Evolutionary conservation across 2,888 invertebrate genomes (phyloP).

Genomic region (Lycophotia porphyrea): DNA sequence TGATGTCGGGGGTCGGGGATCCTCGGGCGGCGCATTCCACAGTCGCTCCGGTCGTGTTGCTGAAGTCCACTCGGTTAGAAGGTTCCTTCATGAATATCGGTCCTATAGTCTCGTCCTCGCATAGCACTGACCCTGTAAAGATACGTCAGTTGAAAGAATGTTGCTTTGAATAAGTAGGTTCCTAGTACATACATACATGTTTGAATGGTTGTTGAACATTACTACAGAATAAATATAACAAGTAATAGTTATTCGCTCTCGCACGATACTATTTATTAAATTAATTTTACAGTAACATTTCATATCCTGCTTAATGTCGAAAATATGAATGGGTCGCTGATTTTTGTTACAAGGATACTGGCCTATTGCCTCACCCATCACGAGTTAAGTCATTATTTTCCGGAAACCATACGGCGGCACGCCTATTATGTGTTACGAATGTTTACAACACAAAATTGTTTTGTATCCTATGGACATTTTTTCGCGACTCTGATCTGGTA

Average conservation of each 20-base stretch:
- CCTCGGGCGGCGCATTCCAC: conserved; percentile 98
- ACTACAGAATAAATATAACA: not conserved
- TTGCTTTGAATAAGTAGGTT: not conserved
- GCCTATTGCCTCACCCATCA: conserved; percentile 13
- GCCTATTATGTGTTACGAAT: conserved; percentile 10
- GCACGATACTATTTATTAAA: not conserved
- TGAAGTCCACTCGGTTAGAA: conserved; percentile 97
- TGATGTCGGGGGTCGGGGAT: conserved; percentile 96
- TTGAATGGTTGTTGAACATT: conserved; percentile 12
- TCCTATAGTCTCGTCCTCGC: conserved; percentile 95
- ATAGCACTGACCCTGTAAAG: conserved; percentile 85
- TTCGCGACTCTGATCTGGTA: not conserved
- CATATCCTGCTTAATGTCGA: not conserved
- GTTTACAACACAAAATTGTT: not conserved
- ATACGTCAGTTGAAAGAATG: conserved; percentile 17
- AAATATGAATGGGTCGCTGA: conserved; percentile 6
- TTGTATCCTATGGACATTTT: not conserved
- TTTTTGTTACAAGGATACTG: conserved; percentile 9
- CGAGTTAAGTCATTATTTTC: conserved; percentile 24
- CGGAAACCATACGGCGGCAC: conserved; percentile 22
- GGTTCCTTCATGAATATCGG: conserved; percentile 98
- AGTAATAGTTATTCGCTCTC: not conserved
- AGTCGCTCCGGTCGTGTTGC: conserved; percentile 97
- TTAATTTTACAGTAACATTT: not conserved
- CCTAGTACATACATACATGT: not conserved